phyloP scores from a whole-genome alignment of 2,888 invertebrate genomes.

The Cremastinae sp. region DNA sequence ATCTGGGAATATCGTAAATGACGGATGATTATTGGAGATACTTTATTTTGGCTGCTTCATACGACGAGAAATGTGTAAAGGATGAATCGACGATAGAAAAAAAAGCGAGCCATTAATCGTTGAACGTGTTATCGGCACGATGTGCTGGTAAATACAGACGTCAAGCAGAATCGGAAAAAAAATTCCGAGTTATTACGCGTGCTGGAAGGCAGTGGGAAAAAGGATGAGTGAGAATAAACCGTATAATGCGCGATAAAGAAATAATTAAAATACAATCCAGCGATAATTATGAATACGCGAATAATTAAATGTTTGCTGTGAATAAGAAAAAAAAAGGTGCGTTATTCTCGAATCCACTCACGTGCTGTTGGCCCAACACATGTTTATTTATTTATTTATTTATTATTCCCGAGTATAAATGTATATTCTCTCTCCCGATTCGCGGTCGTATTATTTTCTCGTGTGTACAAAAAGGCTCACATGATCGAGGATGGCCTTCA shows the following conservation, averaged over 20 bases:
- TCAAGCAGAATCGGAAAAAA: no score
- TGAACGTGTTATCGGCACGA: no score
- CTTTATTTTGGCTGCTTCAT: no score
- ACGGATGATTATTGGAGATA: no score
- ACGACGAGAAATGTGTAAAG: no score
- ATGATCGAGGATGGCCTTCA: conserved; percentile 51
- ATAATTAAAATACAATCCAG: conserved; percentile 27
- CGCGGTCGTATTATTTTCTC: not conserved
- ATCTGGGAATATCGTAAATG: no score
- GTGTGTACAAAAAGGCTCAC: conserved; percentile 25
- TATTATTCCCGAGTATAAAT: conserved; percentile 14
- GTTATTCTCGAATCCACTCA: conserved; percentile 24
- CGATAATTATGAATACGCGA: conserved; percentile 14
- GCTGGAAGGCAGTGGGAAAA: not conserved
- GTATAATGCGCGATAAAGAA: not conserved
- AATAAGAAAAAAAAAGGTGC: not conserved
- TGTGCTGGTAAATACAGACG: no score
- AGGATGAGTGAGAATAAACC: not conserved
- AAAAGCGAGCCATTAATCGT: no score
- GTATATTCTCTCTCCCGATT: not conserved
- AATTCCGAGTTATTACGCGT: not conserved
- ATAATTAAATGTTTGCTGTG: conserved; percentile 25
- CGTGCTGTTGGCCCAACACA: conserved; percentile 23
- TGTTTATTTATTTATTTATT: conserved; percentile 36
- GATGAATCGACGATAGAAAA: no score